A percentile compares a stretch with the other conserved stretches of the same genome.
Conservation (phyloP, 1,140 invertebrate genomes). For the Pogonomyrmex barbatus region DNA sequence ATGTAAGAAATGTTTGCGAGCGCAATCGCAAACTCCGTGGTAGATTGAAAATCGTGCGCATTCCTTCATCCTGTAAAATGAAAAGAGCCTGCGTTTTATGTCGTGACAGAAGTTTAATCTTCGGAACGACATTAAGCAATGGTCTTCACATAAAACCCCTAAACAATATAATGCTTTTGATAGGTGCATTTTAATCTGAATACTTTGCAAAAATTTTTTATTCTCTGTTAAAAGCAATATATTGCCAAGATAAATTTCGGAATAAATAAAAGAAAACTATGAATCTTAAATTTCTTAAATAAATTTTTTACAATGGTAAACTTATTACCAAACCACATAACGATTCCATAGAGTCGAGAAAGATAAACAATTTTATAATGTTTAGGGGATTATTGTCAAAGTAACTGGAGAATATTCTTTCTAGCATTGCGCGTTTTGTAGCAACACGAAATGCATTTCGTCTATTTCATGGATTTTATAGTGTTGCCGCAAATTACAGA, state of each 20-base stretch:
- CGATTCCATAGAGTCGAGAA: background rate
- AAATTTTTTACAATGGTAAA: background rate
- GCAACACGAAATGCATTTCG: slow-evolving; percentile 60
- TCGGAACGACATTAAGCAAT: slow-evolving; percentile 45
- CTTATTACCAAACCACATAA: background rate
- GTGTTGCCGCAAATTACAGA: slow-evolving; percentile 73
- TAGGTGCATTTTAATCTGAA: background rate
- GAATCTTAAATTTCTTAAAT: slow-evolving; percentile 6
- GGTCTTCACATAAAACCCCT: slow-evolving; percentile 49
- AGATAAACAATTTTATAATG: slow-evolving; percentile 30
- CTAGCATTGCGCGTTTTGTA: slow-evolving; percentile 75
- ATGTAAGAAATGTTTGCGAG: background rate
- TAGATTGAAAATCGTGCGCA: slow-evolving; percentile 43
- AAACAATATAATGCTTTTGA: slow-evolving; percentile 55
- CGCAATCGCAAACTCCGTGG: slow-evolving; percentile 8
- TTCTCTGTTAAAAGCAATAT: background rate
- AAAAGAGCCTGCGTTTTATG: slow-evolving; percentile 49
- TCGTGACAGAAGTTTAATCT: slow-evolving; percentile 11
- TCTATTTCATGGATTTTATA: slow-evolving; percentile 26
- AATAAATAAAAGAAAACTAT: background rate
- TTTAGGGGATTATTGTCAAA: slow-evolving; percentile 64
- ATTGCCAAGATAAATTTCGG: background rate
- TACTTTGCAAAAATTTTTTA: background rate
- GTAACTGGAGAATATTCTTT: slow-evolving; percentile 56
- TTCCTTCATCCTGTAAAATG: slow-evolving; percentile 12